These are phyloP conservation scores for Anser brachyrhynchus DNA, from an alignment of 2,113 vertebrate species.

Conservation along the genomic window DNA sequence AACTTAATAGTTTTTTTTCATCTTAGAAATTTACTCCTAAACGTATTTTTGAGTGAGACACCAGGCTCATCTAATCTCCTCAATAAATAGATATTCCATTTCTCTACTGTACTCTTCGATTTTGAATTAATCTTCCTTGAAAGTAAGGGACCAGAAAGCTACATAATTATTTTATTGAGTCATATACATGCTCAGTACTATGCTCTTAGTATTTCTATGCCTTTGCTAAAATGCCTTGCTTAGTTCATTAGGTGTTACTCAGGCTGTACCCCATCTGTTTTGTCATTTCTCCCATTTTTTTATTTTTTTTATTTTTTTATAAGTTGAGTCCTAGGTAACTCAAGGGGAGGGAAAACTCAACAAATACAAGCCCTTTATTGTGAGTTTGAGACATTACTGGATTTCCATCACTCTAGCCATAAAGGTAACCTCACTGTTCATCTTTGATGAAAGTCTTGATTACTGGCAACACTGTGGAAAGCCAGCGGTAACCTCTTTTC, in stretches of 20 bases:
- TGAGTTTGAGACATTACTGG: not conserved
- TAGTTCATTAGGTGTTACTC: not conserved
- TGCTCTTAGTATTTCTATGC: not conserved
- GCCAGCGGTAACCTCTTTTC: not conserved
- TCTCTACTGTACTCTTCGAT: not conserved
- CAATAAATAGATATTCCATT: not conserved
- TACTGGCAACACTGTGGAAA: not conserved
- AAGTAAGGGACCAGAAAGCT: not conserved
- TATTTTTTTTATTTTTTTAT: no score
- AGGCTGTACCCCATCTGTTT: not conserved
- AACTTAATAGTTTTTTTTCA: not conserved
- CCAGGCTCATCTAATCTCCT: not conserved
- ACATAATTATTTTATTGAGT: not conserved
- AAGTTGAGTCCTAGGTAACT: not conserved
- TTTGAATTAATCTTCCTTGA: not conserved
- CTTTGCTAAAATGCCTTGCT: not conserved
- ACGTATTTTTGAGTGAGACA: not conserved
- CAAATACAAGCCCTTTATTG: accelerated
- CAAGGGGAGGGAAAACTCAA: not conserved
- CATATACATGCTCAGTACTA: not conserved
- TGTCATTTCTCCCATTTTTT: not conserved
- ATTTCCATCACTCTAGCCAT: not conserved
- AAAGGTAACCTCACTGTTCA: not conserved
- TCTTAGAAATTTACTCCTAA: not conserved
- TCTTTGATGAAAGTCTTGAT: not conserved